Percentiles rank a stretch among this genome's conserved stretches.
These are phyloP conservation scores for Copidosoma floridanum DNA, from an alignment of 1,140 invertebrate genomes.

Conservation along the genomic window DNA sequence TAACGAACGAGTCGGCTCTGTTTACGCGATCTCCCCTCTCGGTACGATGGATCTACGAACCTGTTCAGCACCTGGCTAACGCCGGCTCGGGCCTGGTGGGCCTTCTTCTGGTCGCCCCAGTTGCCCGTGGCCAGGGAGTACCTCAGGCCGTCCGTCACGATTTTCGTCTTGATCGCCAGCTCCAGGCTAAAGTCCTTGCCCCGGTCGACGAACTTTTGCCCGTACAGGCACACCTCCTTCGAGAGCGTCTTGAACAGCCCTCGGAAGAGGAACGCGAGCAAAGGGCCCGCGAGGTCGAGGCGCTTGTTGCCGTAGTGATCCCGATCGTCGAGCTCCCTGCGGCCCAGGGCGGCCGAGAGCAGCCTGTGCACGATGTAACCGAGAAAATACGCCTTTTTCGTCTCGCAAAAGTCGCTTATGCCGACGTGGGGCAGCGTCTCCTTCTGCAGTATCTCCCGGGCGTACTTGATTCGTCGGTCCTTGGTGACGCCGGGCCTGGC, in stretches of 20 bases:
- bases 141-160: conserved; percentile 37
- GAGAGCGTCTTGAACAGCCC: conserved; percentile 89
- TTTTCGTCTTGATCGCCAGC: conserved; percentile 38
- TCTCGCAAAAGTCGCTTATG: conserved; percentile 97
- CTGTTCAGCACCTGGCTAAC: conserved; percentile 40
- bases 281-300: conserved; percentile 91
- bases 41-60: background rate
- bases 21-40: background rate
- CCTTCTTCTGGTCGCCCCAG: conserved; percentile 42
- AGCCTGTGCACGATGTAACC: conserved; percentile 98
- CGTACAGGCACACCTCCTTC: conserved; percentile 95
- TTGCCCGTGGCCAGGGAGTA: conserved; percentile 41
- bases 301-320: conserved; percentile 99
- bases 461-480: conserved; percentile 97
- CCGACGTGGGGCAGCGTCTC: conserved; percentile 99
- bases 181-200: conserved; percentile 51
- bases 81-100: conserved; percentile 36
- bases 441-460: conserved; percentile 96
- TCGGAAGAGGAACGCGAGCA: conserved; percentile 92
- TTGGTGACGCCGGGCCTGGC: conserved; percentile 94
- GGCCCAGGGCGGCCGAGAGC: conserved; percentile 84
- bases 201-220: conserved; percentile 97
- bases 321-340: conserved; percentile 93
- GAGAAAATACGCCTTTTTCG: conserved; percentile 96
- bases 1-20: background rate